Percentiles rank a stretch among this genome's conserved stretches.
phyloP scores from a whole-genome alignment of 2,797 vertebrate genomes.

The Siniperca obscura region DNA sequence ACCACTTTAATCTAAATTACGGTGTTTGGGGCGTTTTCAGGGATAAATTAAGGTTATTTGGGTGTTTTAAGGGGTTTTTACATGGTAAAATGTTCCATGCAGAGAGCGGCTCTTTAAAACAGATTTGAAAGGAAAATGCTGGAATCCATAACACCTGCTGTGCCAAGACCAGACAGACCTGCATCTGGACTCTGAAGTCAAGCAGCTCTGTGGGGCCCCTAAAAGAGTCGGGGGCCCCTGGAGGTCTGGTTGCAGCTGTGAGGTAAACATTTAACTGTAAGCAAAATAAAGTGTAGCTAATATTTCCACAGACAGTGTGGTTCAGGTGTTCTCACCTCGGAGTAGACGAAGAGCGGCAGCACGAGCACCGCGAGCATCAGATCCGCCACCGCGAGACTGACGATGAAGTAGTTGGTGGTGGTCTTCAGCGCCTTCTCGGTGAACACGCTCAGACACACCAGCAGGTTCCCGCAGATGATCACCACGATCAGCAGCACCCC shows the following conservation, averaged over 20 bases:
- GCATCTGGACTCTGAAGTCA: background rate
- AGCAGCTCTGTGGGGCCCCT: background rate
- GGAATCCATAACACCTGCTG: no score
- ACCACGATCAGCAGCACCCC: slow-evolving; percentile 89
- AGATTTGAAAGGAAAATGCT: background rate
- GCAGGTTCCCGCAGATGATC: slow-evolving; percentile 92
- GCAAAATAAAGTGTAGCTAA: background rate
- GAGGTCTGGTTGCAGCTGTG: background rate
- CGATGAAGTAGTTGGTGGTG: slow-evolving; percentile 97
- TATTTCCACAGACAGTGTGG: no score
- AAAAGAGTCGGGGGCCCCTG: background rate
- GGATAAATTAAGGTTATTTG: background rate
- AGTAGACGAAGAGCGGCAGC: slow-evolving; percentile 93
- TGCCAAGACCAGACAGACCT: background rate
- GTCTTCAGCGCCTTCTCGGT: slow-evolving; percentile 94
- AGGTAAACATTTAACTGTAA: background rate
- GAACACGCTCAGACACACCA: slow-evolving; percentile 94
- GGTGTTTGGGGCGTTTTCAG: background rate
- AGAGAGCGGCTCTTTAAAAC: background rate
- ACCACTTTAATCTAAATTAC: background rate
- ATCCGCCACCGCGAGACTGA: slow-evolving; percentile 94
- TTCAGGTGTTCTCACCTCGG: slow-evolving; percentile 86
- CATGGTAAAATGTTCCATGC: background rate
- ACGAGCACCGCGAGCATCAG: slow-evolving; percentile 93
- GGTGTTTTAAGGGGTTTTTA: background rate